Evolutionary conservation across 1,140 invertebrate genomes (phyloP).

Genomic region (Bombus turneri): DNA sequence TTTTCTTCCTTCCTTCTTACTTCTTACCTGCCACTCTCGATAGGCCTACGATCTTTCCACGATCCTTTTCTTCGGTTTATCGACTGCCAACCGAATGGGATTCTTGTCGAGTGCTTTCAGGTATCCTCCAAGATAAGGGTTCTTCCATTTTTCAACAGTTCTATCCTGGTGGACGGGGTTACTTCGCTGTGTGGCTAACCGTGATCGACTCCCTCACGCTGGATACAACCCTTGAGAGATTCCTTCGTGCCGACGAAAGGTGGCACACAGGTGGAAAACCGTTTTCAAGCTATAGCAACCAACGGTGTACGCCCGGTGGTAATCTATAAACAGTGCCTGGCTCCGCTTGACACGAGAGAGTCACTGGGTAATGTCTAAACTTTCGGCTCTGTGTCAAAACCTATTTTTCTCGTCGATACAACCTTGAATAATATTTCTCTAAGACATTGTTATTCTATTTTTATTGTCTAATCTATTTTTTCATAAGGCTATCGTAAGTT

Average conservation of each 20-base stretch:
- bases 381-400: background rate
- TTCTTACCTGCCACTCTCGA: background rate
- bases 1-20: background rate
- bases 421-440: background rate
- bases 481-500: background rate
- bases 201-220: conserved; percentile 43
- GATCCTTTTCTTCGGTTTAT: conserved; percentile 9
- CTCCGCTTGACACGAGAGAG: conserved; percentile 73
- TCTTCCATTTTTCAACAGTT: conserved; percentile 50
- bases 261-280: conserved; percentile 49
- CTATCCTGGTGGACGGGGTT: conserved; percentile 21
- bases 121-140: conserved; percentile 40
- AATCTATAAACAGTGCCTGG: conserved; percentile 81
- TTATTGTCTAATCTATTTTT: background rate
- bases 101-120: conserved; percentile 22
- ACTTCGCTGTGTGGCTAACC: conserved; percentile 51
- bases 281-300: conserved; percentile 76
- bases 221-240: conserved; percentile 45
- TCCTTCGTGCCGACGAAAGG: conserved; percentile 35
- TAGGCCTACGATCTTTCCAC: too few relatives aligned
- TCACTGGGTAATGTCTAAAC: conserved; percentile 72
- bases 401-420: background rate
- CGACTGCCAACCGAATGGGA: conserved; percentile 32
- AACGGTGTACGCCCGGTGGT: conserved; percentile 39
- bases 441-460: too few relatives aligned